phyloP scores from a whole-genome alignment of 2,113 vertebrate genomes.

The Dipodomys spectabilis region DNA sequence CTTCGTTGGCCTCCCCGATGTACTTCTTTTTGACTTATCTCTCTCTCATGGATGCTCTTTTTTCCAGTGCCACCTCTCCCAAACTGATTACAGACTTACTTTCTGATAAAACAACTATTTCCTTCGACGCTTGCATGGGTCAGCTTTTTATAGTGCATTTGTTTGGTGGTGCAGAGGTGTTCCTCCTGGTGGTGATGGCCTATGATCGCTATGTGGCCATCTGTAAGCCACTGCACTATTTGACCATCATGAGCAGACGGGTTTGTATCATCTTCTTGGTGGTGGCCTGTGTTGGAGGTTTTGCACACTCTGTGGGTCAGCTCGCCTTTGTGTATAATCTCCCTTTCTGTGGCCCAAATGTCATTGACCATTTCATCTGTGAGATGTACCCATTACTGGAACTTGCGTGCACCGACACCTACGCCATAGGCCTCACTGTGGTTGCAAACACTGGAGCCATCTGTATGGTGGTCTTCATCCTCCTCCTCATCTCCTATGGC shows the following conservation, averaged over 20 bases:
- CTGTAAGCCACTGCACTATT: slow-evolving; percentile 73
- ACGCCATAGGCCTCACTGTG: not conserved
- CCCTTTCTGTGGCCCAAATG: slow-evolving; percentile 78
- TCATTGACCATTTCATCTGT: slow-evolving; percentile 77
- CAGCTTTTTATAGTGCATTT: slow-evolving; percentile 72
- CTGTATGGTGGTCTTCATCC: slow-evolving; percentile 56
- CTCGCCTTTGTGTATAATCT: slow-evolving; percentile 48
- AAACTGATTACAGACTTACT: slow-evolving; percentile 58
- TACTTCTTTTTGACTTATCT: slow-evolving; percentile 69
- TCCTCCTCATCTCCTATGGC: slow-evolving; percentile 69
- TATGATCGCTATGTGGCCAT: slow-evolving; percentile 73
- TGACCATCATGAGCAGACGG: slow-evolving; percentile 45
- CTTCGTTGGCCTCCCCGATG: slow-evolving; percentile 50
- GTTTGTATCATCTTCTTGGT: slow-evolving; percentile 50
- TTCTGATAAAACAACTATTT: slow-evolving; percentile 51
- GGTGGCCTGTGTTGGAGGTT: slow-evolving; percentile 52
- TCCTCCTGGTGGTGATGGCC: slow-evolving; percentile 68
- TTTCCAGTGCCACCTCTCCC: slow-evolving; percentile 50
- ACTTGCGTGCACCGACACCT: slow-evolving; percentile 55
- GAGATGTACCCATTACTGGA: slow-evolving; percentile 69
- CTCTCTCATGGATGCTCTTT: slow-evolving; percentile 66
- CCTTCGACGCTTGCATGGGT: slow-evolving; percentile 61
- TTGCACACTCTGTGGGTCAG: slow-evolving; percentile 47
- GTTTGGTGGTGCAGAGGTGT: not conserved
- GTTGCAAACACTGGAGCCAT: slow-evolving; percentile 23